Evolutionary conservation across 2,797 vertebrate genomes (phyloP).

Genomic region (Hippocampus kuda): DNA sequence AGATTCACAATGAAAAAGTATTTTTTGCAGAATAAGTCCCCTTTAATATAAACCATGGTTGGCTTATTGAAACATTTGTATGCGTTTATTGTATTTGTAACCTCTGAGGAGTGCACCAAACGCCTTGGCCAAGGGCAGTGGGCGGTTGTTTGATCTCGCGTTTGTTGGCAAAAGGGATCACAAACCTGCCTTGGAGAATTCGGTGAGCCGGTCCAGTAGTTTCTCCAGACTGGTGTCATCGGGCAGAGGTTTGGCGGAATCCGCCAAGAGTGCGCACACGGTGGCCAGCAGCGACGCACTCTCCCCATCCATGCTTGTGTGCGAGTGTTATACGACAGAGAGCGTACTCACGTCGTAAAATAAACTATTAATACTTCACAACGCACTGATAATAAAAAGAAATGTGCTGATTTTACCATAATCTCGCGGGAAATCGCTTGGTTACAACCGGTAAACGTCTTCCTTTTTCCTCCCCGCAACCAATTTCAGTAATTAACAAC

Average conservation of each 20-base stretch:
- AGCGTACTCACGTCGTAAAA: not conserved
- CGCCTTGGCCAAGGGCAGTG: not conserved
- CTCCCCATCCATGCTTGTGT: slow-evolving; percentile 68
- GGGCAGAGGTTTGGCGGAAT: slow-evolving; percentile 62
- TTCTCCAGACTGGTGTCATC: slow-evolving; percentile 93
- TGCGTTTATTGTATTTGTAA: not conserved
- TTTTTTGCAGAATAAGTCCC: not conserved
- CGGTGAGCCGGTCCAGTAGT: slow-evolving; percentile 84
- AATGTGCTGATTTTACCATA: not conserved
- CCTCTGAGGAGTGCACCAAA: not conserved
- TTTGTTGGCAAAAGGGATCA: slow-evolving; percentile 2
- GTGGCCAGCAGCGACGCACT: slow-evolving; percentile 75
- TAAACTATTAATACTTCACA: not conserved
- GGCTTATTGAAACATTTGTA: not conserved
- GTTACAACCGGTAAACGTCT: slow-evolving; percentile 13
- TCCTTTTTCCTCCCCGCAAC: slow-evolving; percentile 16
- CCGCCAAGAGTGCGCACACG: slow-evolving; percentile 72
- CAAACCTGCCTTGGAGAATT: slow-evolving; percentile 65
- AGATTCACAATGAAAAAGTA: not conserved
- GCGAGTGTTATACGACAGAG: not conserved
- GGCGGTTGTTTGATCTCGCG: not conserved
- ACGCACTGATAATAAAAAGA: not conserved
- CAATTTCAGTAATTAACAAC: slow-evolving; percentile 9
- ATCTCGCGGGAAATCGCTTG: slow-evolving; percentile 40
- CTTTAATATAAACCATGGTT: not conserved